phyloP scores from a whole-genome alignment of 2,113 vertebrate genomes.

The Prinia subflava region DNA sequence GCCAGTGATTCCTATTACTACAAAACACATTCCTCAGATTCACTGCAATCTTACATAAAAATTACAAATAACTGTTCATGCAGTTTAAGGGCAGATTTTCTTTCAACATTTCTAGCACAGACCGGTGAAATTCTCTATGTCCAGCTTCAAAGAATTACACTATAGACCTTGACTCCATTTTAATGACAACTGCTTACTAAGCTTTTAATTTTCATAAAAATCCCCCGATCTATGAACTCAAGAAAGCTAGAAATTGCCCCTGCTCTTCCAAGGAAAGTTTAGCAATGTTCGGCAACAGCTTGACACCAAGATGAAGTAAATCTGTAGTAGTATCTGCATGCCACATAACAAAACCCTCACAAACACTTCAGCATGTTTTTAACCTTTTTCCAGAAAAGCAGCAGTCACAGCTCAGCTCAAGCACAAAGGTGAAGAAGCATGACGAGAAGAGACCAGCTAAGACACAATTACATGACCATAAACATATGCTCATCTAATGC shows the following conservation, averaged over 20 bases:
- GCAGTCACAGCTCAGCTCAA: not conserved
- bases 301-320: not conserved
- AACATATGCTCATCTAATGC: not conserved
- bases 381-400: not conserved
- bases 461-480: not conserved
- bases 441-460: not conserved
- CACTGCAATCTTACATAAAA: slow-evolving; percentile 25
- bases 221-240: not conserved
- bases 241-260: not conserved
- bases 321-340: not conserved
- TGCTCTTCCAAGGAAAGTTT: not conserved
- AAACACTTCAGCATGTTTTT: not conserved
- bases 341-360: not conserved
- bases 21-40: slow-evolving; percentile 19
- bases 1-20: not conserved
- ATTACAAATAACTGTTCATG: not conserved
- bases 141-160: not conserved
- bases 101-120: not conserved
- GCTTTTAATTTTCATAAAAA: not conserved
- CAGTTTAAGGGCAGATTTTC: not conserved
- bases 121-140: not conserved
- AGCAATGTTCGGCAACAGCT: not conserved
- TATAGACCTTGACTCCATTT: not conserved
- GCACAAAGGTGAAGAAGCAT: not conserved
- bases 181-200: not conserved